Base-by-base conservation (phyloP, 1,140 invertebrate species). In the Plectrocnemia conspersa region DNA sequence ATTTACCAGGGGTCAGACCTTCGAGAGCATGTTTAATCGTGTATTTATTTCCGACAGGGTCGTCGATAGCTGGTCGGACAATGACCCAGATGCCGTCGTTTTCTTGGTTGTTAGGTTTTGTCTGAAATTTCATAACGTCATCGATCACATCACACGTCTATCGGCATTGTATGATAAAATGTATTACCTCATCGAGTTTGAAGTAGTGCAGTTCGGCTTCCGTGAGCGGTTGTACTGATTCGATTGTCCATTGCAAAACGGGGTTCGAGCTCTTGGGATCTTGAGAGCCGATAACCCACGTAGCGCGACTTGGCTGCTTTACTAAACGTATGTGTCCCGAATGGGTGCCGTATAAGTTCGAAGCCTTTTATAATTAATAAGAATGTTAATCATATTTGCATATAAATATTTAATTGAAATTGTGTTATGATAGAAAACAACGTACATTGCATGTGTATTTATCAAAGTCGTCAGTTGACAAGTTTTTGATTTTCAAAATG, bases 361-460 rank as follows among this genome's bases (percentile, higher is more conserved):
- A 27, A 19, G 59, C 59, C 59, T 61, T 19, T 18, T 5, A 56
- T 32, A 44, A 1, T 40, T 24, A 38, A 21, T 25, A 38, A 22
- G 13, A 15, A 50, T 6, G 15, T 42, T 10, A 21, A 19, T 21
- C 9, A 38, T 38, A 38, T 38, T 38, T 38, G 16, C 16, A 29
- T 7, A 29, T 7, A n/a, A 29, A 29, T 6, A 4, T 40, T 19
- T 3, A 40, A 19, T 19, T 3, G 16, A 21, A 47, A 15, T 32
- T 47, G 33, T 19, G n/a, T 15, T 19, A 47, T 27, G 15, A 47
- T 32, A 16, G 10, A 25, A 44, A 10, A 6, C 24, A 52, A 16
- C 41, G 36, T 47, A 61, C 59, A 25, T 58, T 61, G 59, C 59
- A 61, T 1, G 16, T 18, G 24, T 61, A 61, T 52, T 36, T 61